Base-by-base conservation (phyloP, 2,113 vertebrate genomes). In the Malurus alboscapulatus region DNA sequence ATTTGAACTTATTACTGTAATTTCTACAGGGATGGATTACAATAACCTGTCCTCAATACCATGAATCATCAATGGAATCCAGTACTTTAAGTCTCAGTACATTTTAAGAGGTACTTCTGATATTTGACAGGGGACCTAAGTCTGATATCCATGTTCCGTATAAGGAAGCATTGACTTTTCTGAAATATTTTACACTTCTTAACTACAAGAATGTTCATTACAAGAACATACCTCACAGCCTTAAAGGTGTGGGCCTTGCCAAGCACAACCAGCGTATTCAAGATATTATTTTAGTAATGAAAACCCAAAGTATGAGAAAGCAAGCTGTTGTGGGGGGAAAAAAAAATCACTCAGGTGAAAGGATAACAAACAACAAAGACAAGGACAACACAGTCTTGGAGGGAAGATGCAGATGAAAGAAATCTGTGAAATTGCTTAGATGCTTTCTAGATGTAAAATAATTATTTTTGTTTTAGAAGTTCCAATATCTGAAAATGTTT, bases 231-330 rank as follows among this genome's bases (percentile, higher is more conserved):
- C 61, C 71, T 71, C 63, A 95, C 67, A 92, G 84, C 67, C 90
- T 91, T 93, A 84, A 92, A 92, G 79, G 65, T 51, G 82, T 48
- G 91, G 88, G 78, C 88, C 82, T 96, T 96, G 94, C 88, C 93
- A 94, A 97, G 93, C 95, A 94, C 94, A 97, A 97, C 17, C 78
- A 93, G 74, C 93, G 45, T 51, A 96, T 59, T 96, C 92, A 95
- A 91, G 94, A 77, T 85, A 92, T 51, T 96, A 97, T 93, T 97
- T 96, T 94, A 97, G 96, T 94, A 97, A 96, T 88, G 89, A 96
- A 97, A 97, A 71, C 55, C 90, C 68, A 90, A 97, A 82, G 75
- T 93, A 96, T 94, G 93, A 97, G 89, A 97, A 96, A 95, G 76
- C 53, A 96, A 95, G 82, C 47, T 93, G 50, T 82, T 78, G 47